Evolutionary conservation across 2,113 vertebrate species (phyloP).

Genomic region (Aphelocoma coerulescens): DNA sequence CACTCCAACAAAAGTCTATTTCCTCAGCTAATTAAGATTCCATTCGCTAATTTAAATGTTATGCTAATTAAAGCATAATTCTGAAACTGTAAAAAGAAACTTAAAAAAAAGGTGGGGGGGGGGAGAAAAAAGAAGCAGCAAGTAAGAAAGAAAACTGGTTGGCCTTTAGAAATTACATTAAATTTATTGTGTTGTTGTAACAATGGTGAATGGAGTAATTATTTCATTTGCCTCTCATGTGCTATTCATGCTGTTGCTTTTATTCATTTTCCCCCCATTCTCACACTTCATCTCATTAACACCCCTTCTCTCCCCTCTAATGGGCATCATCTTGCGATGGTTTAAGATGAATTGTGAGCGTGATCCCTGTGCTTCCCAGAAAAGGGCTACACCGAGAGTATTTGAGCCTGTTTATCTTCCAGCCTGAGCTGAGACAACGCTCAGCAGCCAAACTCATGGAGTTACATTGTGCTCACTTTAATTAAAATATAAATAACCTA

Average conservation of each 20-base stretch:
- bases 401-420: neutral
- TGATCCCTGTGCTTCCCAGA: constrained; percentile 34
- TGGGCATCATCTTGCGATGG: constrained; percentile 48
- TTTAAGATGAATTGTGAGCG: constrained; percentile 62
- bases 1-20: constrained; percentile 80
- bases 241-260: constrained; percentile 49
- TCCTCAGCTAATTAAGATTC: constrained; percentile 83
- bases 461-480: constrained; percentile 11
- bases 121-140: constrained; percentile 15
- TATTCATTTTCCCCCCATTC: constrained; percentile 26
- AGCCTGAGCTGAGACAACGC: neutral
- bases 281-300: constrained; percentile 67
- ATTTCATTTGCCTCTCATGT: constrained; percentile 66
- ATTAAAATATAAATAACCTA: constrained; percentile 49
- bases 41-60: constrained; percentile 81
- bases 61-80: constrained; percentile 83
- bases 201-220: constrained; percentile 67
- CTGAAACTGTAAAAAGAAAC: constrained; percentile 72
- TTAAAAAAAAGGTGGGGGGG: neutral
- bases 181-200: constrained; percentile 67
- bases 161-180: constrained; percentile 75
- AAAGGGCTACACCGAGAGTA: constrained; percentile 34
- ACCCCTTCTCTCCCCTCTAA: constrained; percentile 50
- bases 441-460: neutral
- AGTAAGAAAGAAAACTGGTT: constrained; percentile 50